phyloP scores from a whole-genome alignment of 2,888 invertebrate genomes.

The Xanthorhoe spadicearia region DNA sequence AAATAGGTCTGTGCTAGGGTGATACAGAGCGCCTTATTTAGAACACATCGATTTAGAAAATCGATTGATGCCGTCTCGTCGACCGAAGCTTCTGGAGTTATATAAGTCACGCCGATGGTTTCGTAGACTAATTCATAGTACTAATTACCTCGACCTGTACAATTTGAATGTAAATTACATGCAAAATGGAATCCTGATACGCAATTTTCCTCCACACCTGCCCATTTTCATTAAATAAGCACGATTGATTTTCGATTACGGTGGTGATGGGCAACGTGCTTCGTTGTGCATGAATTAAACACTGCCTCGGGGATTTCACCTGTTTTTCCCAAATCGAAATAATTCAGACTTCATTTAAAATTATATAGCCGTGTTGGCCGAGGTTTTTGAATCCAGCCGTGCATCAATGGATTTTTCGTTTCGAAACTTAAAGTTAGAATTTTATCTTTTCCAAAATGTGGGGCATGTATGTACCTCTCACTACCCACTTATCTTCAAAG shows the following conservation, averaged over 20 bases:
- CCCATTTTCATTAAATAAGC: conserved; percentile 47
- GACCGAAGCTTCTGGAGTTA: conserved; percentile 26
- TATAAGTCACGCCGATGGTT: conserved; percentile 20
- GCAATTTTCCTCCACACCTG: conserved; percentile 49
- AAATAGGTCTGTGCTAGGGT: conserved; percentile 52
- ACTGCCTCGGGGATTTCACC: conserved; percentile 5
- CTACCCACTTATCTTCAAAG: no score
- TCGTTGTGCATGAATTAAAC: conserved; percentile 39
- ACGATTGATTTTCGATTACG: conserved; percentile 62
- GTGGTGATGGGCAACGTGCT: conserved; percentile 39
- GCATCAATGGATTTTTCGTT: no score
- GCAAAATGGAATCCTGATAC: conserved; percentile 37
- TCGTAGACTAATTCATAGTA: conserved; percentile 10
- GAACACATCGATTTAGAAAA: conserved; percentile 49
- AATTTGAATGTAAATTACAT: conserved; percentile 33
- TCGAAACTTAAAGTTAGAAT: no score
- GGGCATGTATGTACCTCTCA: no score
- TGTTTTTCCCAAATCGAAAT: neutral
- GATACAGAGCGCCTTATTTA: conserved; percentile 40
- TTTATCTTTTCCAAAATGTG: no score
- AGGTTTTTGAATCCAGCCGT: no score
- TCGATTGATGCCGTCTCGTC: conserved; percentile 40
- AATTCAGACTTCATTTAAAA: neutral
- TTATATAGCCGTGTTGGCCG: no score
- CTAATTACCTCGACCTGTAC: conserved; percentile 32